A percentile compares a stretch with the other conserved stretches of the same genome.
phyloP scores from a whole-genome alignment of 2,113 vertebrate genomes.

The Cisticola juncidis region DNA sequence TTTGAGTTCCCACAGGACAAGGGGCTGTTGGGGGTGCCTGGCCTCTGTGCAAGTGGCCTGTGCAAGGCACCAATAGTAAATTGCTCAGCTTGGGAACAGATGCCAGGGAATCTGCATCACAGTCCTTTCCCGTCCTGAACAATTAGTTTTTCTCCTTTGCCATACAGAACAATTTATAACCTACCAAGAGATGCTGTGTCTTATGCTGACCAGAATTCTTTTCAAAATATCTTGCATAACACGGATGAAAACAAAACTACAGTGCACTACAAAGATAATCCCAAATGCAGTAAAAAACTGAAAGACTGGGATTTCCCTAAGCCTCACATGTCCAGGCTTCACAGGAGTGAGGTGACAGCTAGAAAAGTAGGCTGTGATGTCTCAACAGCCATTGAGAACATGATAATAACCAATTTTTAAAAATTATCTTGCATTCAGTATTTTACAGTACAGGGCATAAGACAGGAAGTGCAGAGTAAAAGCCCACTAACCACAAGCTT shows the following conservation, averaged over 20 bases:
- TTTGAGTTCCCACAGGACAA: accelerated
- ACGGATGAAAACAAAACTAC: background rate
- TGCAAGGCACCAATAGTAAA: background rate
- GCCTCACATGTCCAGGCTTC: background rate
- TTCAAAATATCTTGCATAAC: background rate
- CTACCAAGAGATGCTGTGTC: background rate
- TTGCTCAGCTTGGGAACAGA: background rate
- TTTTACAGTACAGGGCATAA: constrained; percentile 52
- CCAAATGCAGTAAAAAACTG: background rate
- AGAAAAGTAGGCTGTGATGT: background rate
- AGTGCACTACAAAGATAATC: background rate
- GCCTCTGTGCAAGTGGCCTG: background rate
- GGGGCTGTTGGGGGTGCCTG: background rate
- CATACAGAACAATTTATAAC: background rate
- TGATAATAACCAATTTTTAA: background rate
- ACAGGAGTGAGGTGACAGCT: background rate
- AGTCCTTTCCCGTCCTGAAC: background rate
- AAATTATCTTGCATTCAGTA: background rate
- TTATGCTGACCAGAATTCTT: background rate
- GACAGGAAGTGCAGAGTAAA: constrained; percentile 54
- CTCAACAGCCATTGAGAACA: background rate
- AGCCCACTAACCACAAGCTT: constrained; percentile 53
- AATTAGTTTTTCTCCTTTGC: background rate
- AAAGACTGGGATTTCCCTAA: background rate
- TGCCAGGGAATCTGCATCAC: background rate